Evolutionary conservation across 92 coral and sea anemone genomes (phyloP), one percentile per base, ranked within the genome.

Genomic region (Actinostola sp.): DNA sequence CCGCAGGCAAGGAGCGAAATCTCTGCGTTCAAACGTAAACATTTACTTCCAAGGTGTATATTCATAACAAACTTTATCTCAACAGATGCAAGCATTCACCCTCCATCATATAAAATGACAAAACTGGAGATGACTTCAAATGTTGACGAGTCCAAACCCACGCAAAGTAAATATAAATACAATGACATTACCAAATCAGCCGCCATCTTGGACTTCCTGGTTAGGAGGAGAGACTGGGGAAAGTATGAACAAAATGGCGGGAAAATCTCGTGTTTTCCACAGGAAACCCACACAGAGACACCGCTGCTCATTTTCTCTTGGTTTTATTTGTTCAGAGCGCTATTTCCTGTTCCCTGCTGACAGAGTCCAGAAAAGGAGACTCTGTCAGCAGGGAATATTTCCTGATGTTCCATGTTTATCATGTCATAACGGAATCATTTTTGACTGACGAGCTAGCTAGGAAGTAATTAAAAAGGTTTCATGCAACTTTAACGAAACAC

Each of bases 191-290:
- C 57, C 29, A 31, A 68, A 49, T 34, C 35, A 34, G 61, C 44
- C 74, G 74, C 74, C 74, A 68, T 68, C 24, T 68, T 68, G 74
- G 38, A 50, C 9, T 66, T 46, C 14, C 15, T 19, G 29, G 27
- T 20, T 14, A 33, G 6, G 19, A 9, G 3, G 62, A 15, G 1
- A n/a, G 74, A 68, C 74, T 66, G 59, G 74, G 61, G 61, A 51
- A 62, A 51, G 43, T 61, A 32, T 51, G 29, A 68, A 17, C 17
- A 8, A 31, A 68, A 33, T 49, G 74, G 74, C 74, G 74, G 74
- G 74, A 68, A 68, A 68, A 68, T 34, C n/a, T 16, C 27, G 34
- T 3, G n/a, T n/a, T n/a, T n/a, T n/a, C n/a, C n/a, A n/a, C n/a
- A n/a, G n/a, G n/a, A n/a, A 61, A 34, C 10, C 54, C 1, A 16